Base-by-base conservation (phyloP, 2,888 invertebrate species). In the Sycophila texana region DNA sequence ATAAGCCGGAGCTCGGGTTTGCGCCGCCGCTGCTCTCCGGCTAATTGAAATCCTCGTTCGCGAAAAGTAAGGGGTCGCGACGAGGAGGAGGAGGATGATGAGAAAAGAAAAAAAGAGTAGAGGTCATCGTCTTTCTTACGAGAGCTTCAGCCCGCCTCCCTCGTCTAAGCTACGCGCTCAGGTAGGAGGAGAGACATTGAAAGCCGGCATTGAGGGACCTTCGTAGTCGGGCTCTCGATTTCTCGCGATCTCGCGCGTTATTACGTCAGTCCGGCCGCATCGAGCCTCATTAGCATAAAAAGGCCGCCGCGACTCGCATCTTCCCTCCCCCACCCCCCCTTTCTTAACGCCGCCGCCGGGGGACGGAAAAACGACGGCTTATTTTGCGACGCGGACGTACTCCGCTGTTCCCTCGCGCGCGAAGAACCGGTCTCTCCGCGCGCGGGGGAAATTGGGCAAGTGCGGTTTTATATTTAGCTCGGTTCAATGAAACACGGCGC, bases 191-290 rank as follows among this genome's bases (percentile, higher is more conserved):
- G 63, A 79, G 79, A 51, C 79, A 79, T 74, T 79, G 79, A 79
- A 70, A 79, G 74, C 49, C 71, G 79, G 74, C 79, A 79, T 74
- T 79, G 74, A 75, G 71, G 79, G 74, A 79, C 79, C 79, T 79
- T 79, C 79, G 74, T 22, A 68, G 78, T 63, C 26, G 18, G n/a
- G 30, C 55, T 77, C 73, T 74, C 74, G 79, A 75, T 75, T 75
- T 79, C 74, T 73, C 77, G 61, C 71, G 68, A 60, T 75, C 68
- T 76, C 18, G 7, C 47, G 16, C 30, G 20, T 65, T 76, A 70
- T 65, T 76, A 70, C 76, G 76, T 76, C 76, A 76, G 68, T 20
- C n/a, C 13, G 5, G 47, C 16, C 16, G 20, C 20, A 49, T 20
- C 60, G 13, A 58, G 39, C 2, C 53, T 74, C 73, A 78, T 78